A percentile compares a stretch with the other conserved stretches of the same genome.
Evolutionary conservation across 2,888 invertebrate genomes (phyloP).

Genomic region (Agriopis leucophaearia): DNA sequence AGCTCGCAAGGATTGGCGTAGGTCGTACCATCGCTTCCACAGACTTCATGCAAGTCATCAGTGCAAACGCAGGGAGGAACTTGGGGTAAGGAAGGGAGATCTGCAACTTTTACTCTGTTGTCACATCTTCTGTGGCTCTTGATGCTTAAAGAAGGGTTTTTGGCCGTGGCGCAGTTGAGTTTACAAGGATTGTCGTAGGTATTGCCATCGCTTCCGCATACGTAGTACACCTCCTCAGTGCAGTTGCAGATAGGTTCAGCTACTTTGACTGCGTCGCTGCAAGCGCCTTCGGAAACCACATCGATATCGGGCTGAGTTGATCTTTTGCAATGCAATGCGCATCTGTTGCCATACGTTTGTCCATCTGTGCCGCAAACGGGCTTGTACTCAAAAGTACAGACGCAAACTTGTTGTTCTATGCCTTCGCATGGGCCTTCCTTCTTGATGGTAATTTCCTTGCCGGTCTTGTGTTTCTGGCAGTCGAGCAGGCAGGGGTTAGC

Average conservation of each 20-base stretch:
- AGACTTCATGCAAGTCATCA: conserved; percentile 52
- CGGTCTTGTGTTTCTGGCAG: conserved; percentile 62
- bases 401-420: conserved; percentile 1
- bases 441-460: conserved; percentile 29
- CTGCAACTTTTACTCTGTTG: conserved; percentile 33
- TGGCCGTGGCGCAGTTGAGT: conserved; percentile 43
- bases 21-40: conserved; percentile 58
- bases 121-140: conserved; percentile 43
- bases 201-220: conserved; percentile 80
- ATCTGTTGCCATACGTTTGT: conserved; percentile 32
- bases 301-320: conserved; percentile 13
- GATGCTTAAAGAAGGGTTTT: conserved; percentile 37
- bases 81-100: not conserved
- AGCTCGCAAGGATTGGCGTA: conserved; percentile 58
- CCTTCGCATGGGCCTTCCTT: conserved; percentile 4
- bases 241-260: conserved; percentile 37
- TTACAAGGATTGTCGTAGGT: conserved; percentile 86
- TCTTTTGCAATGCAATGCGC: conserved; percentile 23
- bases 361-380: conserved; percentile 40
- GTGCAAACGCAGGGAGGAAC: conserved; percentile 49
- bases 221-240: conserved; percentile 37
- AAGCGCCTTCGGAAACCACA: conserved; percentile 30
- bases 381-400: conserved; percentile 35
- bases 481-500: conserved; percentile 88
- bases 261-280: not conserved